phyloP scores from a whole-genome alignment of 1,140 invertebrate species.

The Polypedilum vanderplanki region DNA sequence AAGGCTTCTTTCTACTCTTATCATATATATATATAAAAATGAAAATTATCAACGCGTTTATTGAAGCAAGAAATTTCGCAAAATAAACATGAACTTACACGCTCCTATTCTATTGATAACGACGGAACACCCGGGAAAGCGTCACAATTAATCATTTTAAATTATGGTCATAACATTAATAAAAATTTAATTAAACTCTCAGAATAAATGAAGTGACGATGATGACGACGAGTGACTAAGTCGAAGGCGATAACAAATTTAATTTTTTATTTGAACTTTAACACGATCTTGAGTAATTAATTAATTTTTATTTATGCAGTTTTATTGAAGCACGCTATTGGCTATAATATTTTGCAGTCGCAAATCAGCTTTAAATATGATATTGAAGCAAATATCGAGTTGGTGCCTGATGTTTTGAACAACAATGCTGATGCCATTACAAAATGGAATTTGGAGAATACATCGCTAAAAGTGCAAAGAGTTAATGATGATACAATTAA shows the following conservation, averaged over 20 bases:
- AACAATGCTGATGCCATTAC: background rate
- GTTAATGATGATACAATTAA: background rate
- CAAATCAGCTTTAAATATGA: background rate
- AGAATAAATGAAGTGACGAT: background rate
- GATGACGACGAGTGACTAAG: background rate
- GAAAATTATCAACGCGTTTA: background rate
- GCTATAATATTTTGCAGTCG: background rate
- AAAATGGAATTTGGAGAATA: background rate
- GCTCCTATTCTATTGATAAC: background rate
- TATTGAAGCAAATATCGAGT: background rate
- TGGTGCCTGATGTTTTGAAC: background rate
- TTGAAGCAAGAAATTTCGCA: background rate
- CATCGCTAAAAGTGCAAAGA: background rate
- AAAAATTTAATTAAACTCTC: too few species aligned
- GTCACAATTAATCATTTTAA: background rate
- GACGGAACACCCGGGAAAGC: background rate
- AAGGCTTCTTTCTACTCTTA: background rate
- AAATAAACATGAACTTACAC: background rate
- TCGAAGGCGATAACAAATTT: background rate
- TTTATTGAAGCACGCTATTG: background rate
- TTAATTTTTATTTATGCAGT: background rate
- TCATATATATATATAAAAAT: background rate
- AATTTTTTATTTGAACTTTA: background rate
- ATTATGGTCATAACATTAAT: background rate
- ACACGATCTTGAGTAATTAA: background rate